Conservation (phyloP, 2,113 vertebrate genomes). For the Anguilla rostrata region DNA sequence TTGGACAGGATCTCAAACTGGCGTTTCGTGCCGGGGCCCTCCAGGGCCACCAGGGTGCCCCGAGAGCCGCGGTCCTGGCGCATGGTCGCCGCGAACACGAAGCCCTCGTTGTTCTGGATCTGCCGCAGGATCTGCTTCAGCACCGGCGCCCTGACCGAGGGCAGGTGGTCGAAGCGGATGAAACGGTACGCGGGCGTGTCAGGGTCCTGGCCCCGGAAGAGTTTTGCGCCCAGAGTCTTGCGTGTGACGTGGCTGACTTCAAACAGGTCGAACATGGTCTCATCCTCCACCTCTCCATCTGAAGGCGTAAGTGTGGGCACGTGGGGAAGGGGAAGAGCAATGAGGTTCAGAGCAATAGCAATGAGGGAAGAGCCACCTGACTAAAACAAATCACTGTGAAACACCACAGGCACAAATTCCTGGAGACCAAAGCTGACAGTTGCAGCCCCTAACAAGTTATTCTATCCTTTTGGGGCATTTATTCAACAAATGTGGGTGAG, state of each 20-base stretch:
- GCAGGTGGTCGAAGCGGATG: conserved; percentile 92
- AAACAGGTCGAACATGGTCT: conserved; percentile 84
- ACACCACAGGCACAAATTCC: neutral
- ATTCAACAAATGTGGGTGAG: neutral
- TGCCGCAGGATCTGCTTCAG: conserved; percentile 76
- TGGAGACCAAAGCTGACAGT: neutral
- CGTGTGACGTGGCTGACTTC: conserved; percentile 86
- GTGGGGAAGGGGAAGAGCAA: conserved; percentile 5
- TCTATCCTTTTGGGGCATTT: neutral
- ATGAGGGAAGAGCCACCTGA: neutral
- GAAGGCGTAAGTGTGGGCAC: conserved; percentile 24
- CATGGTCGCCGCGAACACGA: conserved; percentile 84
- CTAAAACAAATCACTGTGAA: neutral
- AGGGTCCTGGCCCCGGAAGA: conserved; percentile 85
- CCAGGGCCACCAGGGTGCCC: conserved; percentile 85
- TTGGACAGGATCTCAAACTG: conserved; percentile 94
- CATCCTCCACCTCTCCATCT: conserved; percentile 82
- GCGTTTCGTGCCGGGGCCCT: conserved; percentile 73
- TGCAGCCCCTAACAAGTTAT: neutral
- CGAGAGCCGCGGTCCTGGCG: conserved; percentile 85
- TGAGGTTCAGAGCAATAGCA: neutral
- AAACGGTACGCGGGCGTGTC: conserved; percentile 83
- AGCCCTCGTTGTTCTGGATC: conserved; percentile 82
- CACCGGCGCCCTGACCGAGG: conserved; percentile 73
- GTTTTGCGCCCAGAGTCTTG: conserved; percentile 88